Evolutionary conservation across 2,888 invertebrate species (phyloP).

Genomic region (Drosophila macrospina): DNA sequence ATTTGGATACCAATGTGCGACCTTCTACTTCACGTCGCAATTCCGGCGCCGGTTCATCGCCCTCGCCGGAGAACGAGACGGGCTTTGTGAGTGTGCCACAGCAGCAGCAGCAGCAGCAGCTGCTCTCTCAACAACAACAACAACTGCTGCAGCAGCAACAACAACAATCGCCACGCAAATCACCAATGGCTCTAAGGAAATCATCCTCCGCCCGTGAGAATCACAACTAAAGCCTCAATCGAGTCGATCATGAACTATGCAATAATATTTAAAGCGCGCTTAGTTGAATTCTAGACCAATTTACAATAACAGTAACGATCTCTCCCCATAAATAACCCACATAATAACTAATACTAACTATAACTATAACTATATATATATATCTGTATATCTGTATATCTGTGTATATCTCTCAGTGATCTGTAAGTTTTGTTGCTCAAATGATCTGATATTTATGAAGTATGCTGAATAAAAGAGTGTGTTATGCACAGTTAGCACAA

Average conservation of each 20-base stretch:
- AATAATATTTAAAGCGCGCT: conserved; percentile 24
- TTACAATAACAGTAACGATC: conserved; percentile 41
- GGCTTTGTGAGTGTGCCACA: conserved; percentile 78
- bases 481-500: conserved; percentile 34
- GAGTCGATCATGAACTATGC: conserved; percentile 7
- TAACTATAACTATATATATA: conserved; percentile 6
- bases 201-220: conserved; percentile 78
- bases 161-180: conserved; percentile 86
- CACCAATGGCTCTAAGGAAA: conserved; percentile 85
- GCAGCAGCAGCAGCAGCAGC: conserved; percentile 37
- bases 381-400: no score
- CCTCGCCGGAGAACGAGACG: conserved; percentile 86
- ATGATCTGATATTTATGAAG: conserved; percentile 23
- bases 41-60: conserved; percentile 88
- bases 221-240: conserved; percentile 45
- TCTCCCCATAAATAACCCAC: conserved; percentile 28
- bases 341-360: neutral
- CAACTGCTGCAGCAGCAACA: conserved; percentile 40
- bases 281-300: conserved; percentile 74
- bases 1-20: conserved; percentile 94
- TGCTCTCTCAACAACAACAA: neutral
- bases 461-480: conserved; percentile 39
- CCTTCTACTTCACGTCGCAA: conserved; percentile 88
- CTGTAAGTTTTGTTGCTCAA: conserved; percentile 20
- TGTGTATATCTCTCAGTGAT: conserved; percentile 22